These are phyloP conservation scores for Lasiurus borealis DNA, from an alignment of 2,113 vertebrate species.

Conservation along the genomic window DNA sequence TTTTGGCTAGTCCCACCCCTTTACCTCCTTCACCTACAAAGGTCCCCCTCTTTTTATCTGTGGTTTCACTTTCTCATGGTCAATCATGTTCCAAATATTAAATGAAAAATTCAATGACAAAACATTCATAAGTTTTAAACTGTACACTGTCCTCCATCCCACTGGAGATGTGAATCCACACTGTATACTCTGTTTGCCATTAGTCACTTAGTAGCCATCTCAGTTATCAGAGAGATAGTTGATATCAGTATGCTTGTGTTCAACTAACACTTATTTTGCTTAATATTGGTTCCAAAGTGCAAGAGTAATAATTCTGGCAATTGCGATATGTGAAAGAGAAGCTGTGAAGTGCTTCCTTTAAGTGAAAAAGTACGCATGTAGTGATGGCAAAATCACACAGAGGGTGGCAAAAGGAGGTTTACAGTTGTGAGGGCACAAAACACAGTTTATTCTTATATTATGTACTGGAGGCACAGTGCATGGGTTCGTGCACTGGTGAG, in stretches of 20 bases:
- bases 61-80: neutral
- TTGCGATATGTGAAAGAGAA: neutral
- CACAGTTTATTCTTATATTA: neutral
- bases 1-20: neutral
- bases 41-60: no score
- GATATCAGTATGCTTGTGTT: neutral
- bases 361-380: neutral
- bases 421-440: neutral
- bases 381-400: neutral
- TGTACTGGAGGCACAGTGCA: no score
- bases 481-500: no score
- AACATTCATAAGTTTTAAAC: neutral
- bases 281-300: neutral
- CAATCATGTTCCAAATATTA: neutral
- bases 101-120: neutral
- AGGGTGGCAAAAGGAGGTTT: neutral
- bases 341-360: neutral
- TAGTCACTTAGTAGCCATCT: neutral
- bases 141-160: neutral
- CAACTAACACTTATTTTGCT: neutral
- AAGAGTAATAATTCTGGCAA: neutral
- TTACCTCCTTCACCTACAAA: neutral
- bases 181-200: neutral
- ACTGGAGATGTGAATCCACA: neutral
- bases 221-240: neutral